Percentiles rank a stretch among this genome's conserved stretches.
phyloP scores from a whole-genome alignment of 2,113 vertebrate genomes.

The Menidia beryllina region DNA sequence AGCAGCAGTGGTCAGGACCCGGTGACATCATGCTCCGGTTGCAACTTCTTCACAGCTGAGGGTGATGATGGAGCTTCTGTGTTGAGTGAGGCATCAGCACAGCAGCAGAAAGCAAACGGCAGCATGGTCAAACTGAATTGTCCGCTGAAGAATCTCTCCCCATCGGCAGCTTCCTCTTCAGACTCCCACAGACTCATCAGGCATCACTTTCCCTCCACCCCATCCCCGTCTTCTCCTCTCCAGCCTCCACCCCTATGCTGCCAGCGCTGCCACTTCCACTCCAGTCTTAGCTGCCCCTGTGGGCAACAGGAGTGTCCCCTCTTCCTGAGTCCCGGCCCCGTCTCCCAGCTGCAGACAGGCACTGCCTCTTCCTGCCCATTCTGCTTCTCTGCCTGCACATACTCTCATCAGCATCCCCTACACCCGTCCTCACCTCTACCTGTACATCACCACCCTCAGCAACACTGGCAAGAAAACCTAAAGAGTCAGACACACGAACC shows the following conservation, averaged over 20 bases:
- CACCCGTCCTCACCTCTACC: slow-evolving; percentile 80
- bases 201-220: slow-evolving; percentile 26
- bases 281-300: slow-evolving; percentile 81
- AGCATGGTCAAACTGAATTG: slow-evolving; percentile 68
- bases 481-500: slow-evolving; percentile 87
- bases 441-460: slow-evolving; percentile 86
- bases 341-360: slow-evolving; percentile 66
- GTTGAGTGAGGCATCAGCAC: not conserved
- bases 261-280: slow-evolving; percentile 85
- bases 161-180: slow-evolving; percentile 5
- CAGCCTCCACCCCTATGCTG: slow-evolving; percentile 52
- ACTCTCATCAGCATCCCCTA: slow-evolving; percentile 65
- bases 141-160: slow-evolving; percentile 49
- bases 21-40: slow-evolving; percentile 3
- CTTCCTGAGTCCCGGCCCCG: slow-evolving; percentile 74
- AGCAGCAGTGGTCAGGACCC: slow-evolving; percentile 48
- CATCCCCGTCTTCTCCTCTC: slow-evolving; percentile 27
- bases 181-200: slow-evolving; percentile 56
- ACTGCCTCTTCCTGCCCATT: slow-evolving; percentile 30
- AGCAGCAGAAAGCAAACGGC: slow-evolving; percentile 49
- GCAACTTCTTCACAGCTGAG: slow-evolving; percentile 13
- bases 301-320: slow-evolving; percentile 85
- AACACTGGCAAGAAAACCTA: slow-evolving; percentile 91
- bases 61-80: slow-evolving; percentile 1
- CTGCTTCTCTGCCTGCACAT: slow-evolving; percentile 84